These are phyloP conservation scores for Neostethus bicornis DNA, from an alignment of 2,797 vertebrate genomes.

Conservation along the genomic window DNA sequence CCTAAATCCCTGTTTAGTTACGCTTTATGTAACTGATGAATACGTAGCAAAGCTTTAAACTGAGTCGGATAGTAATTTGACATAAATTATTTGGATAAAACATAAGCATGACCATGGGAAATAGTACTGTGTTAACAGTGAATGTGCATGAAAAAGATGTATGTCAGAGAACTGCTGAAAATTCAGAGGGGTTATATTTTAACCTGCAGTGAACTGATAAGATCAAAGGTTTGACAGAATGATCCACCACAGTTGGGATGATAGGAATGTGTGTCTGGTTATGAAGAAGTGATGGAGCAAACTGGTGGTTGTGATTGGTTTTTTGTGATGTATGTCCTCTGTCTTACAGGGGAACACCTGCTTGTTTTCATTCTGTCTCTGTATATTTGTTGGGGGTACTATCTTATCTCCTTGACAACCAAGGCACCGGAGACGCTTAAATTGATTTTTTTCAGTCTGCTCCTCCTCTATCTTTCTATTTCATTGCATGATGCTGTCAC, in stretches of 20 bases:
- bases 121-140: background rate
- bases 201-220: constrained; percentile 22
- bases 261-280: background rate
- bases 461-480: constrained; percentile 8
- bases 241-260: background rate
- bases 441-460: constrained; percentile 24
- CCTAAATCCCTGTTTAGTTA: constrained; percentile 26
- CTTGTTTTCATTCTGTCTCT: constrained; percentile 10
- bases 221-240: constrained; percentile 1
- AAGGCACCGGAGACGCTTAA: background rate
- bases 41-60: background rate
- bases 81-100: background rate
- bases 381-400: constrained; percentile 2
- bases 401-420: constrained; percentile 20
- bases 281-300: background rate
- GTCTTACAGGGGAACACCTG: background rate
- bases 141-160: background rate
- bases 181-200: constrained; percentile 11
- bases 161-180: background rate
- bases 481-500: background rate
- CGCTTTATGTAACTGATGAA: constrained; percentile 16
- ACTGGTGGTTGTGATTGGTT: background rate
- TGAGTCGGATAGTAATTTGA: background rate
- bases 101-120: background rate
- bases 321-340: background rate